These are phyloP conservation scores for Isaurus tuberculatus DNA, from an alignment of 92 coral and sea anemone species.

Conservation along the genomic window DNA sequence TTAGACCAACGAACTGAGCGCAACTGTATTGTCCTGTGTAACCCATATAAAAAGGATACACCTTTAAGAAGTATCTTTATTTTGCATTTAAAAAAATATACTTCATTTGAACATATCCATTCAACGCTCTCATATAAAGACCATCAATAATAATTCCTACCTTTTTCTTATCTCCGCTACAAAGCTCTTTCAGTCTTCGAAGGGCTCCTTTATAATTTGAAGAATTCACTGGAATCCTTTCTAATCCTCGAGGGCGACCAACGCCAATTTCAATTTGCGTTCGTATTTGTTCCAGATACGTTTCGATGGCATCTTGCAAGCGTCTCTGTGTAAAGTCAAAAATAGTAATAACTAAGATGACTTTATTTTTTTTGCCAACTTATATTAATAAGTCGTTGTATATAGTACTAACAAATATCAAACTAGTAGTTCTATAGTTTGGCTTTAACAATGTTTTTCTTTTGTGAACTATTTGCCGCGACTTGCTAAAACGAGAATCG, in stretches of 20 bases:
- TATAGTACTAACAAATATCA: too few species aligned
- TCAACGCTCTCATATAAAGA: background rate
- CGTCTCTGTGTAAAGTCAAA: constrained; percentile 46
- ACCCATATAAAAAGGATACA: too few species aligned
- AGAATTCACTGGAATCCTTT: constrained; percentile 50
- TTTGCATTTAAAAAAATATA: too few species aligned
- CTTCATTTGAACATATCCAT: background rate
- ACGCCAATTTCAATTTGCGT: constrained; percentile 57
- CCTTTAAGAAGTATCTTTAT: too few species aligned
- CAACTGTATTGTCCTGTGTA: too few species aligned
- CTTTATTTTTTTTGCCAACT: background rate
- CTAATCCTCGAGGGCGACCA: constrained; percentile 61
- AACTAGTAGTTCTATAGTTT: too few species aligned
- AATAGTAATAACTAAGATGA: too few species aligned
- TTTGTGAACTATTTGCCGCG: too few species aligned
- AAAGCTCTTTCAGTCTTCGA: constrained; percentile 81
- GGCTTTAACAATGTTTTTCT: too few species aligned
- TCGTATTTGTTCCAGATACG: constrained; percentile 47
- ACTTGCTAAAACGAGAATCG: too few species aligned
- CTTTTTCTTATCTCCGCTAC: constrained; percentile 66
- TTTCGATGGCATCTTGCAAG: constrained; percentile 52
- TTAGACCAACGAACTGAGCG: too few species aligned
- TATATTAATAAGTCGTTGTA: too few species aligned
- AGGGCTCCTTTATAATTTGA: constrained; percentile 84
- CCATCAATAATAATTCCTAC: background rate